These are phyloP conservation scores for Cyphomyrus discorhynchus DNA, from an alignment of 2,113 vertebrate species.

Conservation along the genomic window DNA sequence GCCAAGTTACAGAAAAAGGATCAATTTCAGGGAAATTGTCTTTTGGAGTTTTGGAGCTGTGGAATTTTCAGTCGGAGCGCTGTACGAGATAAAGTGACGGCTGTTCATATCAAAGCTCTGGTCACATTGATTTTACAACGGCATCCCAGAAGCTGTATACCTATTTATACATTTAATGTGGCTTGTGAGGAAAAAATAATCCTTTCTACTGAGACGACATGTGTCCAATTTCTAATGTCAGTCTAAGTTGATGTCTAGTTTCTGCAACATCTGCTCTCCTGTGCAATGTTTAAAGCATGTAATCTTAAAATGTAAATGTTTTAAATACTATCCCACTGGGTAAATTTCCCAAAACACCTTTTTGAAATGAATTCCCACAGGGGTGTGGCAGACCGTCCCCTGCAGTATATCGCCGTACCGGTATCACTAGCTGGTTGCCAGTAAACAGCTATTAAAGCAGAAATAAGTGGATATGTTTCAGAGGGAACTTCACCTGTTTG, in stretches of 20 bases:
- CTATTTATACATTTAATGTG: neutral
- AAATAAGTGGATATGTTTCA: neutral
- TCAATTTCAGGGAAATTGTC: slow-evolving; percentile 3
- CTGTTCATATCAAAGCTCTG: neutral
- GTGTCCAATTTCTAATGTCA: neutral
- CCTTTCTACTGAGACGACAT: neutral
- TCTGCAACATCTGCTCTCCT: neutral
- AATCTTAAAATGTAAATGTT: neutral
- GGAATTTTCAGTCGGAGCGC: neutral
- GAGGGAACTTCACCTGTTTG: neutral
- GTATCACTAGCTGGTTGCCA: neutral
- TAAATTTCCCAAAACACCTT: neutral
- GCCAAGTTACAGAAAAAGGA: neutral
- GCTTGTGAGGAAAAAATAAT: neutral
- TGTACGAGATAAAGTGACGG: neutral
- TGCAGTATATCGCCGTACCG: neutral
- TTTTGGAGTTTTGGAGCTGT: neutral
- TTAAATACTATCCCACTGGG: neutral
- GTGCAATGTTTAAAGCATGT: neutral
- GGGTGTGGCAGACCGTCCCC: neutral
- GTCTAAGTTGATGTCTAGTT: neutral
- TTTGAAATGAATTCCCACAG: neutral
- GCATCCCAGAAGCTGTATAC: neutral
- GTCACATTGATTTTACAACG: neutral
- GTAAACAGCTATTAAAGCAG: neutral